Evolutionary conservation across 2,113 vertebrate species (phyloP), one percentile per base, ranked within the genome.

Genomic region (Leptobrachium ailaonicum): DNA sequence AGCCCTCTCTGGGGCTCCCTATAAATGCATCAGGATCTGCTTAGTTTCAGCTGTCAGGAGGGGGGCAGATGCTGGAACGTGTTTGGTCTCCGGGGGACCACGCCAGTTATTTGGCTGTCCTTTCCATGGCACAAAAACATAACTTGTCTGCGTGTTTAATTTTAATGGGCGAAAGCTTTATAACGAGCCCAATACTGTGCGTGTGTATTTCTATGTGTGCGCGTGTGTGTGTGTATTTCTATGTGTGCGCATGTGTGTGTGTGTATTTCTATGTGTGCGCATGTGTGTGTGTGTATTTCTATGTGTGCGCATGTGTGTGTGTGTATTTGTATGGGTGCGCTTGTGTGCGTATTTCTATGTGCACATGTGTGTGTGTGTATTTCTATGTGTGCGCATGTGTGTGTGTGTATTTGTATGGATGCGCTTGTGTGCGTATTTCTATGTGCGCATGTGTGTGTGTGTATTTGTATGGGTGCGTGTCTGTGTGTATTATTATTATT

Each of bases 1-100:
- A 45, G 14, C 53, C 20, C 50, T 73, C 41, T 54, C 70, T 12
- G 20, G 62, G 60, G 42, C 71, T 73, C 41, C 32, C 14, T 44
- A n/a, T n/a, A 11, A 5, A 54, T 60, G 66, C 79, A 74, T 68
- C 71, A 58, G 71, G 71, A 68, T 64, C 78, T 73, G 78, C 12
- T 80, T 80, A 80, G 41, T 69, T 74, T 45, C 41, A 50, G 63
- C 50, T 80, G 79, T 68, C 71, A 69, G 71, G 12, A 58, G 40
- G 32, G 62, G 71, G 79, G 74, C 71, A 74, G 42, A 45, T 67
- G 63, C 63, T 20, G 78, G 71, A 32, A 67, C 67, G 71, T 42
- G 42, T 68, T 44, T 9, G 79, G 71, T 11, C 71, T 13, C 53
- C 42, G 13, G 45, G 70, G 44, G n/a, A 11, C 13, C n/a, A 12